A percentile compares a stretch with the other conserved stretches of the same genome.
phyloP scores from a whole-genome alignment of 2,113 vertebrate species.

The Hoplias malabaricus region DNA sequence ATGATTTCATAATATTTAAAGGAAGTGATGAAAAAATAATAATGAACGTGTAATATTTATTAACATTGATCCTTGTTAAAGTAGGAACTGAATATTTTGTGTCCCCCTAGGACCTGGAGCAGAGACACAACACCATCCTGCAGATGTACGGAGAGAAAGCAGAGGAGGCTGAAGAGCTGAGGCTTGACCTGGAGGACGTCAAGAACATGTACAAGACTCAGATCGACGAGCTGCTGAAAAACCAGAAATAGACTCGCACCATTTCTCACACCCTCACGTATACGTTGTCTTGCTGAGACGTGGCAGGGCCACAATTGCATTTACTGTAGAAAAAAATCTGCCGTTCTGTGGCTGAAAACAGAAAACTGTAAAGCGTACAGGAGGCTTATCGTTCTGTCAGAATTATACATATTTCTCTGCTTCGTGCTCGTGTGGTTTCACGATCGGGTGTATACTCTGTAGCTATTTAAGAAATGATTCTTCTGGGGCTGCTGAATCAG shows the following conservation, averaged over 20 bases:
- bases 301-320: constrained; percentile 34
- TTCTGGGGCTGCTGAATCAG: neutral
- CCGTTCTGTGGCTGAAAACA: constrained; percentile 12
- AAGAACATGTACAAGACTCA: constrained; percentile 99
- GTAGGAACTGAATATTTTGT: too few species aligned
- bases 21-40: too few species aligned
- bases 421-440: constrained; percentile 28
- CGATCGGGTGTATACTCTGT: neutral
- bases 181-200: constrained; percentile 94
- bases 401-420: constrained; percentile 42
- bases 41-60: too few species aligned
- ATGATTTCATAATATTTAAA: too few species aligned
- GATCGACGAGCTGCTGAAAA: constrained; percentile 92
- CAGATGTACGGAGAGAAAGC: constrained; percentile 99
- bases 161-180: constrained; percentile 93
- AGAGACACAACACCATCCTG: constrained; percentile 97
- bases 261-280: neutral
- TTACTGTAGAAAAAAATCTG: constrained; percentile 41
- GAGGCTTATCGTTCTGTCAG: neutral
- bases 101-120: constrained; percentile 86
- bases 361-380: neutral
- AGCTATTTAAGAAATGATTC: constrained; percentile 39
- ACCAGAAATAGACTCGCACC: constrained; percentile 68
- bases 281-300: neutral
- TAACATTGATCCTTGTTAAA: too few species aligned